These are phyloP conservation scores for Ferdinandea cuprea DNA, from an alignment of 2,888 invertebrate species.

Conservation along the genomic window DNA sequence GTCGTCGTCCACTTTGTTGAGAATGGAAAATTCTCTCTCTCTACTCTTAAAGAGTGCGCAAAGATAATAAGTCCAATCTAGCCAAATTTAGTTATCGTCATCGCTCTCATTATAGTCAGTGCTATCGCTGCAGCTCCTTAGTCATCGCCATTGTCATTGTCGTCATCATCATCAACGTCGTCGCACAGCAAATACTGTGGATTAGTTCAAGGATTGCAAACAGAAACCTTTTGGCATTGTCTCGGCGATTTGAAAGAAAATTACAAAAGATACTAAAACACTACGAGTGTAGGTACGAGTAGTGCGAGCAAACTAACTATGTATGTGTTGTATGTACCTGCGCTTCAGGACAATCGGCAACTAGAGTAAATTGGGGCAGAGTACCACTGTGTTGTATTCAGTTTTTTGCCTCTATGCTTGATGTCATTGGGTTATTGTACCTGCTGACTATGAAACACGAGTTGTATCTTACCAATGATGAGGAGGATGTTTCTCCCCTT, in stretches of 20 bases:
- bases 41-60: constrained; percentile 24
- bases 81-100: constrained; percentile 72
- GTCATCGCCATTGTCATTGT: constrained; percentile 45
- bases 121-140: constrained; percentile 34
- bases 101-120: constrained; percentile 53
- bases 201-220: constrained; percentile 68
- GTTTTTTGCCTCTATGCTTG: constrained; percentile 30
- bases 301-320: neutral
- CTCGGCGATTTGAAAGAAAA: constrained; percentile 66
- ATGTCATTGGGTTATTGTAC: constrained; percentile 57
- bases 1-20: constrained; percentile 39
- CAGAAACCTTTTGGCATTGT: constrained; percentile 57
- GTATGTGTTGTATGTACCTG: constrained; percentile 28
- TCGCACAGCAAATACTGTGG: constrained; percentile 53
- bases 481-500: constrained; percentile 1
- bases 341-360: constrained; percentile 42
- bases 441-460: constrained; percentile 11
- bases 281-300: neutral
- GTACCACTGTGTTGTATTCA: constrained; percentile 7
- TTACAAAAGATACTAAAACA: constrained; percentile 59
- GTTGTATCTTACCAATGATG: constrained; percentile 7
- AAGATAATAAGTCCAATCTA: constrained; percentile 72
- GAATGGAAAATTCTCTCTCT: constrained; percentile 34
- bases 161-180: constrained; percentile 43
- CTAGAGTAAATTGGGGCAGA: neutral